Base-by-base conservation (phyloP, 2,797 vertebrate species). In the Ambastaia sidthimunki region DNA sequence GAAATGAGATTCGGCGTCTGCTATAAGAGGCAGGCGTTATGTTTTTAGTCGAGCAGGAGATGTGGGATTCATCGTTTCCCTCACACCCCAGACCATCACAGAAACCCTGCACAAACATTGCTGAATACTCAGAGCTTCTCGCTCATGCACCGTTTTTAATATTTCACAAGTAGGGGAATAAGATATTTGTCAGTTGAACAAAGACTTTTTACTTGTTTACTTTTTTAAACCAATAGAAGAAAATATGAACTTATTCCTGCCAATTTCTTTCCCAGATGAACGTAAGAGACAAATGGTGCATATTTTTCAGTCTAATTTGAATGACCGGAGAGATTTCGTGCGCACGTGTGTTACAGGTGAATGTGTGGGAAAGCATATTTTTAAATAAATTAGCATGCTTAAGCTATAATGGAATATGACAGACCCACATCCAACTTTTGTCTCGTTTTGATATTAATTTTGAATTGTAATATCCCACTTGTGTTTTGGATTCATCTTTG, bases 321-420 rank as follows among this genome's bases (percentile, higher is more conserved):
- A 66, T 71, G 57, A 41, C 71, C 15, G 25, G 48, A 83, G 57
- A 79, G 67, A 70, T 83, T 79, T 79, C 34, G 44, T 71, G 34
- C 28, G 34, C 57, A 28, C 54, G 18, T 81, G 28, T 75, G 55
- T 75, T 82, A 65, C 76, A 63, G 82, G 82, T 84, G 76, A 83
- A 81, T 80, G 76, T 82, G 78, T 83, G 74, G 59, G 55, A 76
- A 70, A 47, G 78, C 80, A 83, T 82, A 52, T 13, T 82, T 87
- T 83, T 82, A 67, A 79, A 82, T 87, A 80, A 34, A 82, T 82
- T 71, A 71, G 74, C 81, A 77, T 86, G 44, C 28, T 57, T 80
- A 76, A 50, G 47, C 67, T 28, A 55, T 19, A 74, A 59, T 23
- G 23, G 6, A 67, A 16, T 25, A 37, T 63, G 54, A 48, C 13